Evolutionary conservation across 2,113 vertebrate species (phyloP).

Genomic region (Corythaixoides concolor): DNA sequence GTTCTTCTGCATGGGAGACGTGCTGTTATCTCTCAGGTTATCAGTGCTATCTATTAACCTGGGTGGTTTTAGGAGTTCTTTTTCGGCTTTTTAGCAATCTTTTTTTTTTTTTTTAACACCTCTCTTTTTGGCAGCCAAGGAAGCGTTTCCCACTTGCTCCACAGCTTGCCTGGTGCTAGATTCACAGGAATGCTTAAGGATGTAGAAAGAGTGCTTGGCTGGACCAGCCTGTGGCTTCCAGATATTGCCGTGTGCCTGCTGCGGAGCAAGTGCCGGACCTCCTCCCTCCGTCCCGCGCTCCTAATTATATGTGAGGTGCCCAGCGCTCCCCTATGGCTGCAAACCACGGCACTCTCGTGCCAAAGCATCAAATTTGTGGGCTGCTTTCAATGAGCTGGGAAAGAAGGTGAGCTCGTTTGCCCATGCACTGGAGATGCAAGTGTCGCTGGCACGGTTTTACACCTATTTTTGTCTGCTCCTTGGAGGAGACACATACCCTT

Average conservation of each 20-base stretch:
- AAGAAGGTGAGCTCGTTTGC: neutral
- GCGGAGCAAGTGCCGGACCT: neutral
- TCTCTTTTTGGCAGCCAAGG: neutral
- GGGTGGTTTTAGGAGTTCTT: neutral
- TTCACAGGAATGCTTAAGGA: neutral
- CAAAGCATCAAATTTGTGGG: neutral
- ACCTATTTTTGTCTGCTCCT: neutral
- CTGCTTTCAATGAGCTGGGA: neutral
- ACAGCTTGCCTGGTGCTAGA: neutral
- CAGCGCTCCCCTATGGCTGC: neutral
- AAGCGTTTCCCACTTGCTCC: neutral
- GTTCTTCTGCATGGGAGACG: neutral
- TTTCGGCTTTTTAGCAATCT: neutral
- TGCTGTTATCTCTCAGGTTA: neutral
- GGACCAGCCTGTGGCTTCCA: neutral
- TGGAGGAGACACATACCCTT: neutral
- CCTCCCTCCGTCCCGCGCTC: neutral
- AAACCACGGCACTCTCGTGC: rapidly evolving
- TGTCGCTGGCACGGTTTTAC: neutral
- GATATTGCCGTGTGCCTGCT: neutral
- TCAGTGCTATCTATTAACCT: neutral
- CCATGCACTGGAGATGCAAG: neutral
- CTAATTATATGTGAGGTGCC: neutral
- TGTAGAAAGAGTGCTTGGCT: neutral
- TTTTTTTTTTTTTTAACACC: neutral